Evolutionary conservation across 2,113 vertebrate species (phyloP).

Genomic region (Shinisaurus crocodilurus): DNA sequence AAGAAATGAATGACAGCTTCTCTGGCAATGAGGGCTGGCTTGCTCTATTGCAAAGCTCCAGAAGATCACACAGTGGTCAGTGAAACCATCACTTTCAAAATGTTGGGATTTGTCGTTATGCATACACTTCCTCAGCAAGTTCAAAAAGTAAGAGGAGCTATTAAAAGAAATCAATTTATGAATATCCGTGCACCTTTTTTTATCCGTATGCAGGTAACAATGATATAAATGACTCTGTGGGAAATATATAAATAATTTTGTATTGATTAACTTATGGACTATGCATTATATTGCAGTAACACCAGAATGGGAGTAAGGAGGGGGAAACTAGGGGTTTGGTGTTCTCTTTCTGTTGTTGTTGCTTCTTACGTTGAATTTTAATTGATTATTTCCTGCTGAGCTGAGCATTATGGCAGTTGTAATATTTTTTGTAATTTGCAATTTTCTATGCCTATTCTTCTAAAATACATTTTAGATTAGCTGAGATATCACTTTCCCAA

Average conservation of each 20-base stretch:
- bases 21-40: background rate
- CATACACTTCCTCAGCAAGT: background rate
- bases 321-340: background rate
- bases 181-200: no score
- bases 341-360: background rate
- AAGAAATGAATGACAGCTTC: background rate
- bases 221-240: background rate
- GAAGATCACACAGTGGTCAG: background rate
- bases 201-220: background rate
- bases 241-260: background rate
- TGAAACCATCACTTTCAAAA: background rate
- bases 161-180: background rate
- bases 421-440: background rate
- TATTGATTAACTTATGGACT: background rate
- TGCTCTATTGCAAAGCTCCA: background rate
- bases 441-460: background rate
- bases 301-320: background rate
- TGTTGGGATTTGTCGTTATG: background rate
- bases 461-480: background rate
- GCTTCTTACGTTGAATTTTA: background rate
- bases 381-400: background rate
- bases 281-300: background rate
- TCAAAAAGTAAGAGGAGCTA: background rate
- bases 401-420: background rate
- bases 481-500: slow-evolving; percentile 1